These are phyloP conservation scores for Paratilapia polleni DNA, from an alignment of 2,113 vertebrate species.

Conservation along the genomic window DNA sequence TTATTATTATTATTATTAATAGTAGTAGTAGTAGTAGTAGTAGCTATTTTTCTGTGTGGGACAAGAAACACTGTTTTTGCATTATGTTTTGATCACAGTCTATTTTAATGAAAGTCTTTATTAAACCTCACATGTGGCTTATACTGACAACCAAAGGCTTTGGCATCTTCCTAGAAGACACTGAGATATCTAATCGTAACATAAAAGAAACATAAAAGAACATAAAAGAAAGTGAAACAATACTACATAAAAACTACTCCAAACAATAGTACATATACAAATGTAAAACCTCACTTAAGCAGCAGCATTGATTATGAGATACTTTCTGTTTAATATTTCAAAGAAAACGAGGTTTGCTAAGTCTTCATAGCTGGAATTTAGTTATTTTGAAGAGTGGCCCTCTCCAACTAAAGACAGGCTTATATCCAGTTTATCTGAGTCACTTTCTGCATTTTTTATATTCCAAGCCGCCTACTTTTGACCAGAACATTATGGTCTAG, in stretches of 20 bases:
- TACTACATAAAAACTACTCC: too few species aligned
- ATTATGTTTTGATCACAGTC: too few species aligned
- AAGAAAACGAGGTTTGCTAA: not conserved
- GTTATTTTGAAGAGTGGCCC: slow-evolving; percentile 1
- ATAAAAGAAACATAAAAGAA: not conserved
- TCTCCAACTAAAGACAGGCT: slow-evolving; percentile 30
- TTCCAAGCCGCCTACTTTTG: slow-evolving; percentile 40
- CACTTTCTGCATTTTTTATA: slow-evolving; percentile 35
- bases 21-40: too few species aligned
- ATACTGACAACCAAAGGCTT: not conserved
- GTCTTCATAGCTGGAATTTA: not conserved
- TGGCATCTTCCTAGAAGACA: not conserved
- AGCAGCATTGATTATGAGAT: not conserved
- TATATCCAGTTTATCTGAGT: slow-evolving; percentile 40
- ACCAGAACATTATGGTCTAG: slow-evolving; percentile 12
- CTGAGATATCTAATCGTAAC: too few species aligned
- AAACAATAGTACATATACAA: too few species aligned
- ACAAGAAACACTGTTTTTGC: too few species aligned
- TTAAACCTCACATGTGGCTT: not conserved
- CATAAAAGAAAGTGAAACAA: not conserved
- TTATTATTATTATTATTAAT: too few species aligned
- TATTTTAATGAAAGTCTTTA: too few species aligned
- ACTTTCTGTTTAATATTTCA: not conserved
- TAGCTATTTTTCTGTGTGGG: too few species aligned
- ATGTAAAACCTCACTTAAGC: not conserved